These are phyloP conservation scores for Melanocharis versteri DNA, from an alignment of 2,113 vertebrate species.

Conservation along the genomic window DNA sequence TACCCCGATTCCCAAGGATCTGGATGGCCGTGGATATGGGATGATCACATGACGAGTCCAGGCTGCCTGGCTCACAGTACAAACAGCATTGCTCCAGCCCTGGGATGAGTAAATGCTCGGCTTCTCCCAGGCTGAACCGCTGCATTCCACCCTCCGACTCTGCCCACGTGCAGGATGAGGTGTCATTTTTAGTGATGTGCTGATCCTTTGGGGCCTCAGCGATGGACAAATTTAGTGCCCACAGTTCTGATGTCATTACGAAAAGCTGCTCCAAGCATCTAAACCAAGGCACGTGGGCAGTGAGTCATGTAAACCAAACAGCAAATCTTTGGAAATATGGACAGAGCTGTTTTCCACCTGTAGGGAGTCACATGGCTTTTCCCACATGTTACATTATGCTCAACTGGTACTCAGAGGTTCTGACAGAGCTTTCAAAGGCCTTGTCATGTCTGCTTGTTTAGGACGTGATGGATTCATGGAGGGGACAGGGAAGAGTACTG, in stretches of 20 bases:
- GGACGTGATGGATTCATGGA: neutral
- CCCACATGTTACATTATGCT: fast-evolving
- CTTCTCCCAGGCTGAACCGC: neutral
- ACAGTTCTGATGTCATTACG: neutral
- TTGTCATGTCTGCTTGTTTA: neutral
- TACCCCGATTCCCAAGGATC: neutral
- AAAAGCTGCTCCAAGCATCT: neutral
- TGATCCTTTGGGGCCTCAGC: neutral
- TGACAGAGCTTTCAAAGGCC: neutral
- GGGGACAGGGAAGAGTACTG: neutral
- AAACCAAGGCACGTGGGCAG: neutral
- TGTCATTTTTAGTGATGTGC: neutral
- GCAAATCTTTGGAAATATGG: neutral
- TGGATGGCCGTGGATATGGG: fast-evolving
- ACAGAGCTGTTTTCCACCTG: neutral
- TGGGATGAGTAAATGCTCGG: neutral
- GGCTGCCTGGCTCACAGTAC: neutral
- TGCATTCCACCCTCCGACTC: neutral
- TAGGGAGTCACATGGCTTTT: neutral
- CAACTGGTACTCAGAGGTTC: neutral
- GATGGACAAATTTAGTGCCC: neutral
- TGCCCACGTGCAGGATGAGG: neutral
- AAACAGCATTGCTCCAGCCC: neutral
- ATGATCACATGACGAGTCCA: neutral
- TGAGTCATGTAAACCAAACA: neutral